Conservation (phyloP, 1,140 invertebrate species). For the Triops longicaudatus region DNA sequence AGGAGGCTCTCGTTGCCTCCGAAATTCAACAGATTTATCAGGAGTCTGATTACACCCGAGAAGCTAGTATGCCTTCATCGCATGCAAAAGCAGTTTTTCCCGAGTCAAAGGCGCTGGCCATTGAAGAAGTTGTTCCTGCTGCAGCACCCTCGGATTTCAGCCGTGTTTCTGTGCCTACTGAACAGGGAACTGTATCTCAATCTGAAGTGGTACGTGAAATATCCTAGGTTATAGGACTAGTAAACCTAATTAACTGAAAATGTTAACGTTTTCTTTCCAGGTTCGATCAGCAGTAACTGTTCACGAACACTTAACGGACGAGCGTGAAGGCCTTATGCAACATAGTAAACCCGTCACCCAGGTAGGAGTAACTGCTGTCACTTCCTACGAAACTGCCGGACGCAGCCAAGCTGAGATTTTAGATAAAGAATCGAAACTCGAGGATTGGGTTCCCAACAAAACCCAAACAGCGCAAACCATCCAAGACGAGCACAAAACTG, state of each 20-base stretch:
- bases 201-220: constrained; percentile 16
- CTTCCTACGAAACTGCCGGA: constrained; percentile 10
- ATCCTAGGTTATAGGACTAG: neutral
- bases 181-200: neutral
- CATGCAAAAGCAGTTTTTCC: constrained; percentile 17
- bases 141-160: neutral
- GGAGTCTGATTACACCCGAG: constrained; percentile 10
- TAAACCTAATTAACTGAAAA: neutral
- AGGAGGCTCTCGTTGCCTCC: constrained; percentile 16
- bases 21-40: constrained; percentile 22
- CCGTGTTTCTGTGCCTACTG: neutral
- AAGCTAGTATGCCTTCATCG: neutral
- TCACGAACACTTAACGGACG: neutral
- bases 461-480: neutral
- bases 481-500: neutral
- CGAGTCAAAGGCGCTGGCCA: constrained; percentile 8
- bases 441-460: constrained; percentile 30
- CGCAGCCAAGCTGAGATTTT: constrained; percentile 24
- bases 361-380: neutral
- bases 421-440: constrained; percentile 29
- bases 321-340: neutral
- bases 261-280: neutral
- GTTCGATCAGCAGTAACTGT: neutral
- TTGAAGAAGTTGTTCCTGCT: constrained; percentile 9
- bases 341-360: neutral